Conservation (phyloP, 2,797 vertebrate genomes). For the Alca torda region DNA sequence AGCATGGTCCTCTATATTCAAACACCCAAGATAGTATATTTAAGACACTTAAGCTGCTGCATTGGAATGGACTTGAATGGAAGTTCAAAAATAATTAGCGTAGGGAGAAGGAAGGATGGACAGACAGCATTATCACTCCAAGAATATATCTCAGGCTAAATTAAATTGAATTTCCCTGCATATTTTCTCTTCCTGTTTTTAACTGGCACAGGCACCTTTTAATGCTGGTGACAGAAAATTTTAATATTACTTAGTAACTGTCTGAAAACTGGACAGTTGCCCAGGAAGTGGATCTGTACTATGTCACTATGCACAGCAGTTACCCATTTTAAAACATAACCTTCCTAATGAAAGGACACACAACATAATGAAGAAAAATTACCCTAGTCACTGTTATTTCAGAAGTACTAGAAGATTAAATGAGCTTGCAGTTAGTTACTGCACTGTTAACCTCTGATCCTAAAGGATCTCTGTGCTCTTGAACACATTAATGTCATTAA, state of each 20-base stretch:
- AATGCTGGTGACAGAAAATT: conserved; percentile 15
- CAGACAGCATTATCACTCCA: not conserved
- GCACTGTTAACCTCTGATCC: conserved; percentile 14
- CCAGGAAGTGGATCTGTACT: not conserved
- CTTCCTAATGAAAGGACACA: not conserved
- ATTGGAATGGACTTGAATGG: not conserved
- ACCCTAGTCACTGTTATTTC: not conserved
- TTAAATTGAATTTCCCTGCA: not conserved
- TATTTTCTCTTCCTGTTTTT: not conserved
- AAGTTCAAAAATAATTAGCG: not conserved
- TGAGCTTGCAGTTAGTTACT: not conserved
- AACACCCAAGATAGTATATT: not conserved
- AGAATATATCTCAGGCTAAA: not conserved
- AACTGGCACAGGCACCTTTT: not conserved
- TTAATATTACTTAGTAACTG: not conserved
- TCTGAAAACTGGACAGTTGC: conserved; percentile 33
- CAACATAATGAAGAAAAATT: conserved; percentile 31
- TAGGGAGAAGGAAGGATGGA: not conserved
- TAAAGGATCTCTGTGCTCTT: not conserved
- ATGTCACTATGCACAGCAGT: not conserved
- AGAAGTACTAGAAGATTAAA: not conserved
- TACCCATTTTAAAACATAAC: not conserved
- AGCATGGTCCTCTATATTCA: not conserved
- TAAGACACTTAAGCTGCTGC: not conserved
- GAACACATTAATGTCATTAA: not conserved